A percentile compares a stretch with the other conserved stretches of the same genome.
Evolutionary conservation across 2,888 invertebrate species (phyloP).

Genomic region (Epinotia ramella): DNA sequence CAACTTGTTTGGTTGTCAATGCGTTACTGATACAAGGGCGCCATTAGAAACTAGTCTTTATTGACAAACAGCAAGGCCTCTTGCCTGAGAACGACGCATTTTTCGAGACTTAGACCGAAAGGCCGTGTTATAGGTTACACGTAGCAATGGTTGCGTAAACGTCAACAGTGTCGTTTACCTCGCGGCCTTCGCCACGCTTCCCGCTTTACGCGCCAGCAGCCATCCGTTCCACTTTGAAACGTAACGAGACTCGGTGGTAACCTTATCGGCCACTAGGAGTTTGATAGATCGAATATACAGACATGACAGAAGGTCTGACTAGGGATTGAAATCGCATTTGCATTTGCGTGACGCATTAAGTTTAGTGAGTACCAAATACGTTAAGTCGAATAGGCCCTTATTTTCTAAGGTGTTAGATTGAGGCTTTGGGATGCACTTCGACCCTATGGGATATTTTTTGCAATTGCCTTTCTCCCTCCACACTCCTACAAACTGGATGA

Average conservation of each 20-base stretch:
- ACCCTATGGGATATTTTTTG: no score
- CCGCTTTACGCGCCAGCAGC: constrained; percentile 63
- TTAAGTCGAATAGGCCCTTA: neutral
- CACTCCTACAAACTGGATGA: no score
- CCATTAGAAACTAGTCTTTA: neutral
- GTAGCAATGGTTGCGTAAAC: constrained; percentile 70
- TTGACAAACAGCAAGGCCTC: neutral
- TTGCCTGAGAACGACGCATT: neutral
- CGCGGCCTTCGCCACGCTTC: constrained; percentile 73
- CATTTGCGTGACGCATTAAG: neutral
- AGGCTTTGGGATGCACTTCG: no score
- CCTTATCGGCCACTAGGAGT: constrained; percentile 35
- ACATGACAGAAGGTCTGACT: neutral
- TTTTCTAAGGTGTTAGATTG: no score
- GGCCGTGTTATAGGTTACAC: constrained; percentile 33
- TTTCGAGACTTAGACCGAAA: constrained; percentile 25
- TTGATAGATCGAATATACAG: constrained; percentile 17
- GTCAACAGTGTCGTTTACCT: constrained; percentile 77
- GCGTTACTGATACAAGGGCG: neutral
- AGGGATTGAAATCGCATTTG: neutral
- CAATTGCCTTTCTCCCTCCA: no score
- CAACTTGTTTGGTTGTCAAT: neutral
- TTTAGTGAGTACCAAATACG: neutral
- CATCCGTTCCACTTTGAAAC: constrained; percentile 54
- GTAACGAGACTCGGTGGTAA: constrained; percentile 42